Base-by-base conservation (phyloP, 2,113 vertebrate genomes). In the Syrmaticus mikado region DNA sequence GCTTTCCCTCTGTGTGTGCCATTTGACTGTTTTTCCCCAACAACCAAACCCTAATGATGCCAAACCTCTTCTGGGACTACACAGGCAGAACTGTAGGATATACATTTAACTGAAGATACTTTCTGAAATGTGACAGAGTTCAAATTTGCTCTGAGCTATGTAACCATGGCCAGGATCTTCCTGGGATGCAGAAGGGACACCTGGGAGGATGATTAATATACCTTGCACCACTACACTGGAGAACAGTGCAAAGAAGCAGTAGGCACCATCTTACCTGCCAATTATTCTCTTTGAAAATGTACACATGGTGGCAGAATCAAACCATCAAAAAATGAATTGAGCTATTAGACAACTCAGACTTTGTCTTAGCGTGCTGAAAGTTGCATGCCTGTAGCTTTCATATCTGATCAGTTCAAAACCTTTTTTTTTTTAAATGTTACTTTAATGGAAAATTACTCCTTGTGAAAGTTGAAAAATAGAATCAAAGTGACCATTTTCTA, bases 41-140 rank as follows among this genome's bases (percentile, higher is more conserved):
- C 32, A 36, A 3, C 68, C 43, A 62, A 70, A 64, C 22, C 7
- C 11, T 43, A 17, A 3, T 13, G 30, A 43, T 27, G 8, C 24
- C 43, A 87, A 73, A 79, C 7, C 6, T 70, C 40, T 66, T 87
- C 40, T 0, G 1, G 62, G 64, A 62, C 25, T 28, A 8, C 32
- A 21, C 60, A 40, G 38, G 22, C 24, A 83, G 48, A 60, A 77
- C 40, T 1, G 5, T 15, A 60, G 21, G 53, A 70, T 14, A 11
- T 0, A 0, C 13, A 8, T 74, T 41, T 20, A 48, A n/a, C 11
- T 28, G 32, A 61, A 68, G 68, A 25, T 24, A 8, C 4, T 52
- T 74, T 93, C 71, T 75, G 52, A 67, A 28, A 83, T n/a, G 19
- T 70, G 13, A 3, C 21, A 38, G 0, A 1, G 24, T 64, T 83